Conservation (phyloP, 2,888 invertebrate genomes). For the Lasioglossum oenotherae region DNA sequence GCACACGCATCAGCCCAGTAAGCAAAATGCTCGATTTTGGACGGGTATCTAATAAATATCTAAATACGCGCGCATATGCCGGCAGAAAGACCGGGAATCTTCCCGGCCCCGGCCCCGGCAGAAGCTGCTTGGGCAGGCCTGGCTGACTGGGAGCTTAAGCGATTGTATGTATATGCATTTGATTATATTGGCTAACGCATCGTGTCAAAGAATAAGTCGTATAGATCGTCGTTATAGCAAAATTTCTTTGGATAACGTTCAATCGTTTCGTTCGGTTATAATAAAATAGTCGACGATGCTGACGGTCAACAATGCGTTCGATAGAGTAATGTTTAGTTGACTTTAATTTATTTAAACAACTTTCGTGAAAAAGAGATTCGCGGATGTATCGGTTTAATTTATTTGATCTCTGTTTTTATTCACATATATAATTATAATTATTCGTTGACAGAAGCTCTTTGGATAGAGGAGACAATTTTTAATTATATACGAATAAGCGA, state of each 20-base stretch:
- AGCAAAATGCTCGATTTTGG: too few species aligned
- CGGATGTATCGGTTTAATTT: not conserved
- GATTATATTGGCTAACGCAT: not conserved
- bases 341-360: slow-evolving; percentile 13
- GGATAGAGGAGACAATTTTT: not conserved
- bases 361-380: not conserved
- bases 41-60: too few species aligned
- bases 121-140: too few species aligned
- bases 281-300: not conserved
- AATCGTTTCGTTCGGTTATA: not conserved
- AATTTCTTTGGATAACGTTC: not conserved
- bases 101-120: too few species aligned
- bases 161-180: not conserved
- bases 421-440: not conserved
- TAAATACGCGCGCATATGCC: too few species aligned
- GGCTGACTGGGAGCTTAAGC: not conserved
- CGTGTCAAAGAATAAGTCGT: not conserved
- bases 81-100: too few species aligned
- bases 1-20: not conserved
- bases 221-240: not conserved
- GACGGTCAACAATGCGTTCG: not conserved
- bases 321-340: not conserved
- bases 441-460: not conserved
- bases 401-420: not conserved
- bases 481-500: not conserved